phyloP scores from a whole-genome alignment of 2,113 vertebrate genomes.

The Mastomys natalensis region DNA sequence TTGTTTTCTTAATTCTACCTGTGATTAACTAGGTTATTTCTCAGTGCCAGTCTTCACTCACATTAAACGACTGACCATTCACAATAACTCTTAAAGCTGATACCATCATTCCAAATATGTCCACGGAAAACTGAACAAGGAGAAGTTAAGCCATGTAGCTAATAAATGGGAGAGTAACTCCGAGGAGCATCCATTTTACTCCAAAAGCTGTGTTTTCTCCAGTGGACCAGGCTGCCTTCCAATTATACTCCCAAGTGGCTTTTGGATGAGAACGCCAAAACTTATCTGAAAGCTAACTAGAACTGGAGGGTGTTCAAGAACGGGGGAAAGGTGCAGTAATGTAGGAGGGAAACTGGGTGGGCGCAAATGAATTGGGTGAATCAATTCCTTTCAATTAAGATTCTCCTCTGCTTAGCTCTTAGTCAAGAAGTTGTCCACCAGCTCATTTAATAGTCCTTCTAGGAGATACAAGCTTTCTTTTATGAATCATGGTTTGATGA shows the following conservation, averaged over 20 bases:
- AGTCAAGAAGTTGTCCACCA: conserved; percentile 48
- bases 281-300: conserved; percentile 30
- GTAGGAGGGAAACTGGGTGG: neutral
- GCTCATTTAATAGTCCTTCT: conserved; percentile 49
- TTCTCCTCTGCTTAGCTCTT: conserved; percentile 18
- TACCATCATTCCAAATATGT: neutral
- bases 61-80: conserved; percentile 14
- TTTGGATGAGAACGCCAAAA: conserved; percentile 14
- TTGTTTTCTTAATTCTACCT: conserved; percentile 26
- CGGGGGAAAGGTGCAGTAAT: neutral
- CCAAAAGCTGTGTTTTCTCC: conserved; percentile 47
- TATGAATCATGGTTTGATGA: conserved; percentile 55
- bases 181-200: conserved; percentile 49
- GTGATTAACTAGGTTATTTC: neutral
- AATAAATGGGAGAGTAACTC: neutral
- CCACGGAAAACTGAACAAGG: conserved; percentile 29
- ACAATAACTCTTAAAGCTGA: conserved; percentile 4
- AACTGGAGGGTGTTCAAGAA: conserved; percentile 43
- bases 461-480: conserved; percentile 59
- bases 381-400: conserved; percentile 45
- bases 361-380: conserved; percentile 19
- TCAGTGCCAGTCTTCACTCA: neutral
- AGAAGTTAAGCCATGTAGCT: neutral
- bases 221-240: conserved; percentile 6
- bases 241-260: neutral